phyloP scores from a whole-genome alignment of 2,797 vertebrate species.

The Chelmon rostratus region DNA sequence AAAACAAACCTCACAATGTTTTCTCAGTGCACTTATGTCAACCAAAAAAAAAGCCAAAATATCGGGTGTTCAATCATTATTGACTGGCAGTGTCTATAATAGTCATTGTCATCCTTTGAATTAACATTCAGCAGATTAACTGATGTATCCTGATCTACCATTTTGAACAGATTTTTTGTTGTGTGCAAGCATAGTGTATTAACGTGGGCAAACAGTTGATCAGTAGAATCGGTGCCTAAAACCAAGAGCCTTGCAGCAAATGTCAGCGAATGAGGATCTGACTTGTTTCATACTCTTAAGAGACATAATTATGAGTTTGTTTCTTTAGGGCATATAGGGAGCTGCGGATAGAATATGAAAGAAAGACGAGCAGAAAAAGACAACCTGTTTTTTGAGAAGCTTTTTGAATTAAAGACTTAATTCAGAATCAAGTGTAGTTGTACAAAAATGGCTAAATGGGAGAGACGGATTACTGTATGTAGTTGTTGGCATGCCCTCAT shows the following conservation, averaged over 20 bases:
- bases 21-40: not conserved
- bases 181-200: constrained; percentile 43
- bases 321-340: constrained; percentile 36
- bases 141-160: constrained; percentile 27
- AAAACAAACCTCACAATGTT: not conserved
- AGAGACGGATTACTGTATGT: constrained; percentile 36
- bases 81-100: constrained; percentile 42
- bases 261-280: constrained; percentile 44
- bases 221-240: constrained; percentile 74
- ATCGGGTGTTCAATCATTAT: constrained; percentile 45
- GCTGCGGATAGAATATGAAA: constrained; percentile 30
- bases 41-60: constrained; percentile 27
- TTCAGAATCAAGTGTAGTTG: constrained; percentile 48
- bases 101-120: constrained; percentile 35
- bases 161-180: constrained; percentile 52
- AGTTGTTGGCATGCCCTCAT: constrained; percentile 74
- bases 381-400: constrained; percentile 39
- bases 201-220: constrained; percentile 55
- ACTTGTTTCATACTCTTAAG: constrained; percentile 52
- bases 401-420: constrained; percentile 56
- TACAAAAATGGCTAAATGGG: constrained; percentile 51
- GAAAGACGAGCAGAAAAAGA: constrained; percentile 18
- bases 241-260: constrained; percentile 73
- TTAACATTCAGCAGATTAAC: constrained; percentile 39
- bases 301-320: constrained; percentile 44